A percentile compares a stretch with the other conserved stretches of the same genome.
Evolutionary conservation across 2,888 invertebrate species (phyloP).

Genomic region (Cataglyphis albicans): DNA sequence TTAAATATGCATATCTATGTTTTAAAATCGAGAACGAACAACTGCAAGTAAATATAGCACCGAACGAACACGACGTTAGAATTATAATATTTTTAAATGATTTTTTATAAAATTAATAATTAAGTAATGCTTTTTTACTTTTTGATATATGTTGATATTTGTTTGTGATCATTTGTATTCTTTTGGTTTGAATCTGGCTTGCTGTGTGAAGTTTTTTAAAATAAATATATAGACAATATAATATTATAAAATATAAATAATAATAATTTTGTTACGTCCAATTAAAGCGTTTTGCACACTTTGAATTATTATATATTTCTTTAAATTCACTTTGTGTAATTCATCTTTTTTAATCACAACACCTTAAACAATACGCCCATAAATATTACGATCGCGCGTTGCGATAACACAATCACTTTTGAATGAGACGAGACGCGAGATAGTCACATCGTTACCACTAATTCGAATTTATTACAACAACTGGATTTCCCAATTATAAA

Average conservation of each 20-base stretch:
- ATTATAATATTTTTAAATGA: too few species aligned
- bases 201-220: neutral
- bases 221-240: neutral
- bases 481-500: neutral
- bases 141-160: too few species aligned
- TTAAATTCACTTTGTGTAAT: neutral
- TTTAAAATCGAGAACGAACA: too few species aligned
- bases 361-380: neutral
- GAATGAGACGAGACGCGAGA: neutral
- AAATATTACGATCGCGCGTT: neutral
- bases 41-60: too few species aligned
- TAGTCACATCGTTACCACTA: conserved; percentile 18
- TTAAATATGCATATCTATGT: too few species aligned
- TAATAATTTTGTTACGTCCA: neutral
- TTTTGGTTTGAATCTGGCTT: too few species aligned
- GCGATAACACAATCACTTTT: neutral
- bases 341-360: neutral
- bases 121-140: too few species aligned
- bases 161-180: too few species aligned
- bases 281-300: neutral
- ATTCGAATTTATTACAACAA: neutral
- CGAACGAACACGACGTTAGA: too few species aligned
- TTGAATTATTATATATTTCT: conserved; percentile 12
- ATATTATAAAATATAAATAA: neutral
- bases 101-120: too few species aligned